Evolutionary conservation across 1,140 invertebrate species (phyloP).

Genomic region (Trichogramma pretiosum): DNA sequence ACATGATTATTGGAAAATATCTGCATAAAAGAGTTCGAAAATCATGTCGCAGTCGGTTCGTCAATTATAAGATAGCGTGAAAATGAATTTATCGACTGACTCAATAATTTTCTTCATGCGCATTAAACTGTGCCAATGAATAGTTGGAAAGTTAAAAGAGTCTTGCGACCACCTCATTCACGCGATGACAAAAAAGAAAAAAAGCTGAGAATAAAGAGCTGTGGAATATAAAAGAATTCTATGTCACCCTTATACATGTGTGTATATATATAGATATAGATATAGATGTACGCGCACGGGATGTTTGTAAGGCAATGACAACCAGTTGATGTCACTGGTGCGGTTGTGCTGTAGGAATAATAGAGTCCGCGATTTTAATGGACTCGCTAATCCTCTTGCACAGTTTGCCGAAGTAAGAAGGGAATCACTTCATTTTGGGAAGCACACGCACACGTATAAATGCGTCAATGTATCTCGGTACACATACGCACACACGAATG

Average conservation of each 20-base stretch:
- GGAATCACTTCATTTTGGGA: slow-evolving; percentile 23
- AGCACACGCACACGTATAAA: slow-evolving; percentile 8
- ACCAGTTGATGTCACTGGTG: slow-evolving; percentile 43
- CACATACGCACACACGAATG: too few species aligned
- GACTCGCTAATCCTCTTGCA: slow-evolving; percentile 47
- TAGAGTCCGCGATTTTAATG: slow-evolving; percentile 50
- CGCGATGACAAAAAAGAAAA: neutral
- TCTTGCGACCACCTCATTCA: neutral
- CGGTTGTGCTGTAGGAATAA: slow-evolving; percentile 34
- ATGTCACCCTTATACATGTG: slow-evolving; percentile 19
- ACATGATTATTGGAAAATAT: too few species aligned
- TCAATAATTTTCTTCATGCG: too few species aligned
- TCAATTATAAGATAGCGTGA: too few species aligned
- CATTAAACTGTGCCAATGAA: neutral
- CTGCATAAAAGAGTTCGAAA: too few species aligned
- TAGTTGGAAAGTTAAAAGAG: slow-evolving; percentile 9
- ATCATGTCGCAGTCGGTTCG: too few species aligned
- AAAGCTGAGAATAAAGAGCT: neutral
- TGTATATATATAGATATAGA: too few species aligned
- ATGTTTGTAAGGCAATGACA: slow-evolving; percentile 30
- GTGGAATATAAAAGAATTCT: slow-evolving; percentile 13
- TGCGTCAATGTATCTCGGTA: too few species aligned
- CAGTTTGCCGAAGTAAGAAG: slow-evolving; percentile 40
- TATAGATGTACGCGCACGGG: too few species aligned
- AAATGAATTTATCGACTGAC: too few species aligned